phyloP scores from a whole-genome alignment of 2,113 vertebrate genomes.

The Grus americana region DNA sequence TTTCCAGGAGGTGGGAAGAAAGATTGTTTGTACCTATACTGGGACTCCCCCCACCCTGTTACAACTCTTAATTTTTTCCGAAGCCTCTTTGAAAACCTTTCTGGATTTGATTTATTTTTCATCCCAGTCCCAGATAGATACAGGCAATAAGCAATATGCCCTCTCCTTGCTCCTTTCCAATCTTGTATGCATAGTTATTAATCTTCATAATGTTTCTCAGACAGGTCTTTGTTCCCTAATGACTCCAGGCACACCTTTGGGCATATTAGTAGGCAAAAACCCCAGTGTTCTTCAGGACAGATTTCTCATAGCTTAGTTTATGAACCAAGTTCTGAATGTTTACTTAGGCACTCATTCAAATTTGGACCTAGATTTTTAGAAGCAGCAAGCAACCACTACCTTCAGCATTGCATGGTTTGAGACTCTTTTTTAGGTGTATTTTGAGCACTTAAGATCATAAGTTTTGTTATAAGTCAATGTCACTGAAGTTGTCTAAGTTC shows the following conservation, averaged over 20 bases:
- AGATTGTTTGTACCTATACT: neutral
- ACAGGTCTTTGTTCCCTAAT: constrained; percentile 69
- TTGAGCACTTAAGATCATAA: neutral
- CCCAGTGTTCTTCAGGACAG: constrained; percentile 35
- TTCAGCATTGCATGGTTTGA: neutral
- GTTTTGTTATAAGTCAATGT: neutral
- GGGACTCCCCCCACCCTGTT: neutral
- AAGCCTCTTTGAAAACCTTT: constrained; percentile 23
- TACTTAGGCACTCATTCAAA: constrained; percentile 26
- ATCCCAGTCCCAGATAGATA: constrained; percentile 40
- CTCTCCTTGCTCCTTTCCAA: constrained; percentile 61
- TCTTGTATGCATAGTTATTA: constrained; percentile 66
- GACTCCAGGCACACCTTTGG: constrained; percentile 55
- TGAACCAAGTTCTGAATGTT: constrained; percentile 30
- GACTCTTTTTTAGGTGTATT: neutral
- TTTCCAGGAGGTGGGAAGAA: neutral
- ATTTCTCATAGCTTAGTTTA: constrained; percentile 44
- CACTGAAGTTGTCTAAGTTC: neutral
- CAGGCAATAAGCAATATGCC: constrained; percentile 61
- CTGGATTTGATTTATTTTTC: constrained; percentile 61
- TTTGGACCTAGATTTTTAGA: neutral
- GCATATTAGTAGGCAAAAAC: constrained; percentile 53
- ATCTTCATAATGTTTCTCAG: constrained; percentile 66
- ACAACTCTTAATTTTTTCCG: neutral
- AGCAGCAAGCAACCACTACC: neutral